Evolutionary conservation across 2,113 vertebrate genomes (phyloP).

Genomic region (Oreochromis tanganicae): DNA sequence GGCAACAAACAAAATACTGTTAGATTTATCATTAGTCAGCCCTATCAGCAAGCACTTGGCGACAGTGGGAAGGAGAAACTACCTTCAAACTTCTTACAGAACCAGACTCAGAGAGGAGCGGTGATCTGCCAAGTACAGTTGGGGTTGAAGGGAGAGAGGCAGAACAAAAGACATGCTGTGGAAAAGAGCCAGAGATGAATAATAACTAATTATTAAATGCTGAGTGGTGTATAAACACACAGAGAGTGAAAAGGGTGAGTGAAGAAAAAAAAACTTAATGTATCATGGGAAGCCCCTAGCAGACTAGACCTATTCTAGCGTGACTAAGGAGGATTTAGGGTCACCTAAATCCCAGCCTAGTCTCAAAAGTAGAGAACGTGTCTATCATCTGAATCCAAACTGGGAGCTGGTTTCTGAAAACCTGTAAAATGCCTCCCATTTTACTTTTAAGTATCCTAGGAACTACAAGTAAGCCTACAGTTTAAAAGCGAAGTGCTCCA

Average conservation of each 20-base stretch:
- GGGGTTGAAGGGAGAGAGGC: not conserved
- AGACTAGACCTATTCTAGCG: not conserved
- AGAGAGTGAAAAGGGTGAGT: not conserved
- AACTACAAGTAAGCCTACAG: not conserved
- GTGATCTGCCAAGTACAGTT: not conserved
- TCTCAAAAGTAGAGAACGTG: not conserved
- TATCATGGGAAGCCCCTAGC: not conserved
- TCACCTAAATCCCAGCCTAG: not conserved
- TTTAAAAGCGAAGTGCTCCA: not conserved
- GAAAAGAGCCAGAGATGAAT: not conserved
- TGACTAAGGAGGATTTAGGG: not conserved
- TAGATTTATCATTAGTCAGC: not conserved
- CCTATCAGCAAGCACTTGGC: not conserved
- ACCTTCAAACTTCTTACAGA: not conserved
- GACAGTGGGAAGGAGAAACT: not conserved
- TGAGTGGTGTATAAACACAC: not conserved
- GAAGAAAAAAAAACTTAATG: not conserved
- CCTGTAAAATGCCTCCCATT: not conserved
- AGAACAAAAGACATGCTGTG: not conserved
- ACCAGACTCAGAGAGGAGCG: not conserved
- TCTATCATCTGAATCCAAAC: not conserved
- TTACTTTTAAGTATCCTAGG: not conserved
- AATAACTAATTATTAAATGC: not conserved
- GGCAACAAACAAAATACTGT: not conserved
- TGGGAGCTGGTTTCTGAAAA: not conserved